Evolutionary conservation across 2,797 vertebrate genomes (phyloP).

Genomic region (Anomalospiza imberbis): DNA sequence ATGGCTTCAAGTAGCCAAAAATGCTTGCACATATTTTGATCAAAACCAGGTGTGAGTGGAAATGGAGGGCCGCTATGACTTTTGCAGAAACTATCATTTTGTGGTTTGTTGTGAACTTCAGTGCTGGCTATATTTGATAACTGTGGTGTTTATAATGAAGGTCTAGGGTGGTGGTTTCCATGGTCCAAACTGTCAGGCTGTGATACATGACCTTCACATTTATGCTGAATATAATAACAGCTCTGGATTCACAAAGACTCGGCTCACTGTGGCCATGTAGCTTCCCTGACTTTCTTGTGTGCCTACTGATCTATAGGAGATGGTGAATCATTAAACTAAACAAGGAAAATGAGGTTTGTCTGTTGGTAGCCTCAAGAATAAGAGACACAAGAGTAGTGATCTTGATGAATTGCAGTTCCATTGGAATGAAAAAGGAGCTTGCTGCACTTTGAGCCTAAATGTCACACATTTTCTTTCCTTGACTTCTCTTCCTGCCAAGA

Average conservation of each 20-base stretch:
- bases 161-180: neutral
- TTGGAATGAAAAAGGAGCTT: neutral
- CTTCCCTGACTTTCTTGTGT: neutral
- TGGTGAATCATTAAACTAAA: neutral
- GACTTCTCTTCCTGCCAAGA: neutral
- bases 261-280: neutral
- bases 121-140: slow-evolving; percentile 19
- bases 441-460: neutral
- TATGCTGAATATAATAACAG: neutral
- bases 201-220: neutral
- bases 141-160: neutral
- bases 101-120: neutral
- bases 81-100: neutral
- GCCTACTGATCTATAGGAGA: neutral
- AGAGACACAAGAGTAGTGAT: neutral
- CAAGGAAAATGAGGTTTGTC: neutral
- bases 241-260: neutral
- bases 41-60: neutral
- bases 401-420: neutral
- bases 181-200: neutral
- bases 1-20: neutral
- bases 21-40: neutral
- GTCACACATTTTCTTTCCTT: neutral
- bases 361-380: neutral
- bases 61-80: neutral